phyloP scores from a whole-genome alignment of 2,797 vertebrate genomes.

The Pseudochirops cupreus region DNA sequence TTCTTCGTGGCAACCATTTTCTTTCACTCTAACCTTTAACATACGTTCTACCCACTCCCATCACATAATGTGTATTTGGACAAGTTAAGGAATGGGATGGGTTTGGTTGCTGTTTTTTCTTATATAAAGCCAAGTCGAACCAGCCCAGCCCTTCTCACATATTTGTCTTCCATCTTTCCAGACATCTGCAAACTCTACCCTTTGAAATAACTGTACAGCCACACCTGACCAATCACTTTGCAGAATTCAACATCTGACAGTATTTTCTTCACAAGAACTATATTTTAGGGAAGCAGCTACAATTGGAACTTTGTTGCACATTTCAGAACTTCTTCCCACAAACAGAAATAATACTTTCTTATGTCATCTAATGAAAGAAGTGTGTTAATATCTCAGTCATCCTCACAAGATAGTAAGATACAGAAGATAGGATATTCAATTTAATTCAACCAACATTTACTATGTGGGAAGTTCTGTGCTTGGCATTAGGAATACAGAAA shows the following conservation, averaged over 20 bases:
- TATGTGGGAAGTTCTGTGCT: background rate
- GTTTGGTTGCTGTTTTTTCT: background rate
- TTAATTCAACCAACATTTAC: background rate
- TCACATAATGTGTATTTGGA: background rate
- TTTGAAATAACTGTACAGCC: slow-evolving; percentile 49
- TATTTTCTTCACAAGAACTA: background rate
- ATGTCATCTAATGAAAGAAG: background rate
- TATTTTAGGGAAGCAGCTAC: background rate
- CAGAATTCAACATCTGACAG: background rate
- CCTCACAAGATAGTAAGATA: background rate
- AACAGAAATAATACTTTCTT: background rate
- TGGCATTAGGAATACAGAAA: background rate
- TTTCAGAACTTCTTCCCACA: background rate
- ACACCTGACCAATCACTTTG: slow-evolving; percentile 30
- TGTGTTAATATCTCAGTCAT: background rate
- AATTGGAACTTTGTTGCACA: background rate
- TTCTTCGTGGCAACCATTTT: background rate
- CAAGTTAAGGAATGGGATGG: background rate
- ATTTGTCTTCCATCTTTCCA: slow-evolving; percentile 53
- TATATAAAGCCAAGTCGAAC: background rate
- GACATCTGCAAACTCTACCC: slow-evolving; percentile 36
- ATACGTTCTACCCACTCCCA: background rate
- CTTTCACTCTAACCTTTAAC: background rate
- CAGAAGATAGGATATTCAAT: background rate
- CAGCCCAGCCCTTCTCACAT: slow-evolving; percentile 3